Evolutionary conservation across 2,888 invertebrate genomes (phyloP).

Genomic region (Tridacna gigas): DNA sequence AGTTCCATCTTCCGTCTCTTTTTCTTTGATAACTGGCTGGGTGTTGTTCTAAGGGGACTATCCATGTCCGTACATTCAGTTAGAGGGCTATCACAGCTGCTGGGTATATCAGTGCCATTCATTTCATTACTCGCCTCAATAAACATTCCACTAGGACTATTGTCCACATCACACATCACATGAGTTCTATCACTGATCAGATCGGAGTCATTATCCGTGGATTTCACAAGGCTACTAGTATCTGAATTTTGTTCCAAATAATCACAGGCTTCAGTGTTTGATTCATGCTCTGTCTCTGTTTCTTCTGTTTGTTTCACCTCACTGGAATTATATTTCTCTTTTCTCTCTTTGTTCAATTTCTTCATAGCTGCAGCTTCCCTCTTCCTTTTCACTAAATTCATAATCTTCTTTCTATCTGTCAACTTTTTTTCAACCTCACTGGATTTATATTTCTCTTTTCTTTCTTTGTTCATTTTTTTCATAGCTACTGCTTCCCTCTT

Average conservation of each 20-base stretch:
- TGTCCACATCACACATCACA: neutral
- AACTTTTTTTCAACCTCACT: neutral
- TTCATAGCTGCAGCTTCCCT: slow-evolving; percentile 7
- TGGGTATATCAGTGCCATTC: neutral
- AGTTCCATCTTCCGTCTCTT: neutral
- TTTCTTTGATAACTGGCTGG: neutral
- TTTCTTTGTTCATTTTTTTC: slow-evolving; percentile 8
- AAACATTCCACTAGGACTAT: neutral
- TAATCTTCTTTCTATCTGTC: neutral
- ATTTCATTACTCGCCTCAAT: neutral
- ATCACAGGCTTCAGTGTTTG: neutral
- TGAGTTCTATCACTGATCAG: neutral
- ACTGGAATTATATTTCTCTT: neutral
- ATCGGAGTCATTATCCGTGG: neutral
- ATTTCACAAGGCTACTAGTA: neutral
- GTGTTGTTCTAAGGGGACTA: slow-evolving; percentile 8
- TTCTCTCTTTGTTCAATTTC: slow-evolving; percentile 10
- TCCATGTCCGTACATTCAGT: neutral
- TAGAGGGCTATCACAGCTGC: neutral
- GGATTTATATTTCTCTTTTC: neutral
- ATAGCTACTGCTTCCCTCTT: slow-evolving; percentile 7
- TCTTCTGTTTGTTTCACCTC: neutral
- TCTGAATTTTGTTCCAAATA: neutral
- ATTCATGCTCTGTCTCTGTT: neutral
- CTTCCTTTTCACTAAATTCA: slow-evolving; percentile 21